Evolutionary conservation across 1,140 invertebrate species (phyloP).

Genomic region (Pseudomyrmex cubaensis): DNA sequence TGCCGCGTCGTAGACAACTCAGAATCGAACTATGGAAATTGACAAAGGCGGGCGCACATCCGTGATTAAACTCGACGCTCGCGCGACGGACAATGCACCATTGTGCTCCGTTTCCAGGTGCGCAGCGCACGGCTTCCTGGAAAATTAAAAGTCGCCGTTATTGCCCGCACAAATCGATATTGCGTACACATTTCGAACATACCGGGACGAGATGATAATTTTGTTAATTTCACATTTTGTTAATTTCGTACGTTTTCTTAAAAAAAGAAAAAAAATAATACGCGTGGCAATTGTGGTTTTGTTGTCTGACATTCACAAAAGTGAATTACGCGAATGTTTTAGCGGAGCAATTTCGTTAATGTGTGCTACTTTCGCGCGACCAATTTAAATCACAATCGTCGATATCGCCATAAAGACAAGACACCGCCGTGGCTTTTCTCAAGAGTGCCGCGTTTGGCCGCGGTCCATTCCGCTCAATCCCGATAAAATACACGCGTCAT

Average conservation of each 20-base stretch:
- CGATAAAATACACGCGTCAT: slow-evolving; percentile 61
- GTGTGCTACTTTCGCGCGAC: background rate
- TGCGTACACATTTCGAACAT: background rate
- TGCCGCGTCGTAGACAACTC: slow-evolving; percentile 43
- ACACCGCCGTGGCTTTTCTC: slow-evolving; percentile 2
- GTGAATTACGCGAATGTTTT: background rate
- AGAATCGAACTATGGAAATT: slow-evolving; percentile 78
- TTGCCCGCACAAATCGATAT: background rate
- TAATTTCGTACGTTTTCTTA: background rate
- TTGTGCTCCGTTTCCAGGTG: slow-evolving; percentile 76
- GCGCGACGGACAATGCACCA: slow-evolving; percentile 75
- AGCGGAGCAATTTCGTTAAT: slow-evolving; percentile 27
- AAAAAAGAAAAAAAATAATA: background rate
- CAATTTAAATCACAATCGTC: slow-evolving; percentile 48
- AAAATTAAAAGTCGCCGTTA: slow-evolving; percentile 71
- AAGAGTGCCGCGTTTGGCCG: slow-evolving; percentile 54
- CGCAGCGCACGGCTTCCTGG: slow-evolving; percentile 68
- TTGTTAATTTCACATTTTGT: background rate
- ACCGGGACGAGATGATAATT: background rate
- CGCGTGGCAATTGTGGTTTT: background rate
- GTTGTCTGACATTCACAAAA: background rate
- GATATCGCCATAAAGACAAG: slow-evolving; percentile 26
- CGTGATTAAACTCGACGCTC: slow-evolving; percentile 78
- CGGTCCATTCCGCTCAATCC: slow-evolving; percentile 65
- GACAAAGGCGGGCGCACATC: slow-evolving; percentile 79